Evolutionary conservation across 2,113 vertebrate genomes (phyloP).

Genomic region (Willisornis vidua): DNA sequence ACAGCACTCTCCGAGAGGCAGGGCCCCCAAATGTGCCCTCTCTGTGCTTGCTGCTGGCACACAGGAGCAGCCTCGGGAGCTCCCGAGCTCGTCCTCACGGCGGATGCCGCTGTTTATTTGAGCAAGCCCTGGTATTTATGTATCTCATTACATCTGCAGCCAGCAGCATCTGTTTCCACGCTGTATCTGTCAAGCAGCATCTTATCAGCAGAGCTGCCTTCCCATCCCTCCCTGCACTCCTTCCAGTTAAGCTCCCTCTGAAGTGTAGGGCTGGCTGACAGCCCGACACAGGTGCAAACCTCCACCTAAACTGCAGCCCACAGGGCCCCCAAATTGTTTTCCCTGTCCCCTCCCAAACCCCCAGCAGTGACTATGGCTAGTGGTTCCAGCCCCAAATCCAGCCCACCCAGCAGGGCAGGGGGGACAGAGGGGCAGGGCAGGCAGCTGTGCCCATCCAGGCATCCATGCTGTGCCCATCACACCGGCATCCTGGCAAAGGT

Average conservation of each 20-base stretch:
- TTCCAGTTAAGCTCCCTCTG: neutral
- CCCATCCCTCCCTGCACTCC: neutral
- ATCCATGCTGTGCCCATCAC: neutral
- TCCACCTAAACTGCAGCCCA: neutral
- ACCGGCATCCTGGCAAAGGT: neutral
- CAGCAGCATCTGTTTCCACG: constrained; percentile 58
- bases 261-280: neutral
- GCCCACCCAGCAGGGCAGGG: neutral
- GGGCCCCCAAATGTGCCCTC: neutral
- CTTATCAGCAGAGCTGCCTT: constrained; percentile 5
- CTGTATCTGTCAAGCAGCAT: constrained; percentile 44
- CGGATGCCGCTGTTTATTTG: neutral
- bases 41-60: neutral
- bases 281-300: fast-evolving
- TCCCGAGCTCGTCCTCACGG: neutral
- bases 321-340: fast-evolving
- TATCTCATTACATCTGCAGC: constrained; percentile 36
- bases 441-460: fast-evolving
- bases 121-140: constrained; percentile 60
- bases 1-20: neutral
- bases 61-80: neutral
- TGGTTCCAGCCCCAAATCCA: neutral
- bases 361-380: neutral
- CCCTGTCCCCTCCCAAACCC: no score
- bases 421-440: neutral